Base-by-base conservation (phyloP, 2,888 invertebrate species). In the Byasa hedistus region DNA sequence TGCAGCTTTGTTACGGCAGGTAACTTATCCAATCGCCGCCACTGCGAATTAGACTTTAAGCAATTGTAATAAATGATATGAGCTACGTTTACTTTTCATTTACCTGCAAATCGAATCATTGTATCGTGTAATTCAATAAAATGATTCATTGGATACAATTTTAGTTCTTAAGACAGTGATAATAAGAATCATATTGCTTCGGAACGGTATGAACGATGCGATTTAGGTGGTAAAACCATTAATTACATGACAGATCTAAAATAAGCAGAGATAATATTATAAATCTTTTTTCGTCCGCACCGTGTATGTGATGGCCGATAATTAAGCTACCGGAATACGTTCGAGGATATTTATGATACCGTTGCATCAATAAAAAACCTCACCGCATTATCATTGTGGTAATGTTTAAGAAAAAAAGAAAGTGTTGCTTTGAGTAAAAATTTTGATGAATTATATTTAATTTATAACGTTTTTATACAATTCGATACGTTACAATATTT, bases 291-390 rank as follows among this genome's bases (percentile, higher is more conserved):
- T 59, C 36, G 48, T 60, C 48, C 51, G 32, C 36, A 57, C 48
- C 51, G 60, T 48, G 59, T 56, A 63, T 44, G 63, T 48, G 66
- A 51, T 67, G 54, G 63, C 59, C 54, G 63, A 67, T 51, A 63
- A 64, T 67, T 67, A 64, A 57, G 67, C 67, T 67, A 67, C 67
- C 39, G 67, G 57, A 57, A 67, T 67, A 67, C 67, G 59, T 59
- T 27, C 44, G 54, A 57, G 23, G 62, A 66, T 62, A 66, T 62
- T 66, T 59, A 63, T 63, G 59, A 66, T 59, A 22, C 21, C 1
- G 39, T 39, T 39, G 39, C 39, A 39, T 15, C 15, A 39, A 39
- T 12, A 39, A 39, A 39, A 15, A 39, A 32, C 1, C 8, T 32
- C 12, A 15, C 12, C 12, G 15, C 39, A 15, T 15, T 39, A 12